A percentile compares a stretch with the other conserved stretches of the same genome.
Conservation (phyloP, 2,113 vertebrate species). For the Paramormyrops kingsleyae region DNA sequence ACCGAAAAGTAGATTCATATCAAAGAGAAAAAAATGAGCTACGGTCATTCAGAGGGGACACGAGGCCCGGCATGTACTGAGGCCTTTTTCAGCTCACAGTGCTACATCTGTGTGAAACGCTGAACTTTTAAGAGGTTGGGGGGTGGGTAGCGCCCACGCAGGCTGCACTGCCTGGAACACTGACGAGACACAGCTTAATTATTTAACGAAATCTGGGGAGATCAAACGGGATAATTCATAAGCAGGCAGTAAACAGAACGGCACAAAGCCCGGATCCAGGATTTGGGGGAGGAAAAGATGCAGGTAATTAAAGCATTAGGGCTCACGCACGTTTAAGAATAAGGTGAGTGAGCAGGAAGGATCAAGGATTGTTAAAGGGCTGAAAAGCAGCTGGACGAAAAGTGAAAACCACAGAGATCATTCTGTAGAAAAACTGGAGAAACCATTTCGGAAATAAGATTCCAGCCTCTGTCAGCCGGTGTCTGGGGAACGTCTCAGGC, state of each 20-base stretch:
- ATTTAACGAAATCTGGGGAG: conserved; percentile 32
- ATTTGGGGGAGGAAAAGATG: neutral
- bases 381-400: neutral
- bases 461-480: neutral
- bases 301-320: neutral
- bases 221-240: conserved; percentile 26
- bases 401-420: neutral
- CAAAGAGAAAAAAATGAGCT: neutral
- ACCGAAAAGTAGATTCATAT: conserved; percentile 30
- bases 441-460: neutral
- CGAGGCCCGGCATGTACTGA: neutral
- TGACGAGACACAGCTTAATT: conserved; percentile 10
- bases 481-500: neutral
- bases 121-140: neutral
- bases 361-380: neutral
- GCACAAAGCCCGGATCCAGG: neutral
- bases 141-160: neutral
- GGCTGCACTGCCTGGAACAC: neutral
- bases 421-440: neutral
- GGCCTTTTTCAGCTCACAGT: neutral
- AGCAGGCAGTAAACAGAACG: conserved; percentile 25
- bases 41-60: neutral
- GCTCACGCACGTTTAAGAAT: neutral
- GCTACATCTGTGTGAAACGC: neutral
- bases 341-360: conserved; percentile 2